These are phyloP conservation scores for Lepilemur septentrionalis DNA, from an alignment of 2,797 vertebrate species.

Conservation along the genomic window DNA sequence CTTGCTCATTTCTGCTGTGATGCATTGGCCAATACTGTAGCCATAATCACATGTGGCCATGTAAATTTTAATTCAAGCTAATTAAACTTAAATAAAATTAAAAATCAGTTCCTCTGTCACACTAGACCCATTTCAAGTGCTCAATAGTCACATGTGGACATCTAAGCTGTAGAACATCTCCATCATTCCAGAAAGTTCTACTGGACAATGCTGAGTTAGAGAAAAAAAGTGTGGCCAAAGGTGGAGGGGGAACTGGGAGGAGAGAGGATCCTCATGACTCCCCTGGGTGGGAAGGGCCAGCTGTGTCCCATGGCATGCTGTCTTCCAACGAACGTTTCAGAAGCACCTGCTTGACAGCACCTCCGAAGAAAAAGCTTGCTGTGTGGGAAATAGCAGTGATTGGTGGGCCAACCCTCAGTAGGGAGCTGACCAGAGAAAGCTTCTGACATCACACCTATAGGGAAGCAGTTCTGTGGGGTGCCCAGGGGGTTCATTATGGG, in stretches of 20 bases:
- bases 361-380: not conserved
- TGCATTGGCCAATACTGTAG: not conserved
- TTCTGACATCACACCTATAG: not conserved
- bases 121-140: not conserved
- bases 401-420: not conserved
- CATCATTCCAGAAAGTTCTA: not conserved
- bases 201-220: not conserved
- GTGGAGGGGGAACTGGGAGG: not conserved
- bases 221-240: not conserved
- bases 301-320: not conserved
- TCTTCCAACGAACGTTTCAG: not conserved
- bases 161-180: not conserved
- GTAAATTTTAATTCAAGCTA: not conserved
- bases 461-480: not conserved
- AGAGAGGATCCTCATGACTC: not conserved
- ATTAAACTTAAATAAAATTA: not conserved
- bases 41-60: not conserved
- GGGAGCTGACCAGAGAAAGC: not conserved
- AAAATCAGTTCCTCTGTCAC: not conserved
- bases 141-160: not conserved
- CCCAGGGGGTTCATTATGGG: not conserved
- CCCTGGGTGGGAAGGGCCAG: not conserved
- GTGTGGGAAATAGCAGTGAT: not conserved
- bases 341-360: not conserved
- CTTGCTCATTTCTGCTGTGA: not conserved